Evolutionary conservation across 2,888 invertebrate genomes (phyloP), one percentile per base, ranked within the genome.

Genomic region (Thecocarcelia acutangulata): DNA sequence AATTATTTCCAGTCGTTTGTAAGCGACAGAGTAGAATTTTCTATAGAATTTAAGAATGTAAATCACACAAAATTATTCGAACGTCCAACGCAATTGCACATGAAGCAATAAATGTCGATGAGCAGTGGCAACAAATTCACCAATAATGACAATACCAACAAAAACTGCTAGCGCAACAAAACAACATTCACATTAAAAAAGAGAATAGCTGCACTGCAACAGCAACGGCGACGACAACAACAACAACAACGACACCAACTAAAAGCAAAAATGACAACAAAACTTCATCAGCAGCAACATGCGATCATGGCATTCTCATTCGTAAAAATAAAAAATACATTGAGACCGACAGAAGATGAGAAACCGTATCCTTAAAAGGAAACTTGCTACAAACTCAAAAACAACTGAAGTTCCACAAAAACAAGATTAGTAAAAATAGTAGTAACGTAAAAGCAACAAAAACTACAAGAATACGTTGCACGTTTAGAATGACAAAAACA

Each of bases 321-420:
- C 73, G 80, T 48, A 64, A 69, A 74, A 63, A 37, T 12, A n/a
- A 0, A 44, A 59, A 3, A 33, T 24, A 33, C 54, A 19, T 58
- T 42, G 21, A 64, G 61, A 17, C 37, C 52, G 61, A 48, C 42
- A 33, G 46, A 72, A 68, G 75, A 79, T 54, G 78, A 70, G 42
- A 75, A 56, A 44, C 52, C n/a, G 64, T 28, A 76, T 83, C 83
- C 83, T 77, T 80, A 80, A 76, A 83, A 80, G 83, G 83, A 83
- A 83, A 83, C 83, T 80, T 80, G 83, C 64, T 66, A 44, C 68
- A 66, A 56, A 42, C 33, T 28, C 50, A 64, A 81, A 64, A 66
- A 68, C 59, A 59, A 46, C n/a, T 61, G 59, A 28, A 61, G 40
- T 56, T 56, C 58, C 24, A 59, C 58, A 75, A 54, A 64, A 75